These are phyloP conservation scores for Salarias fasciatus DNA, from an alignment of 2,797 vertebrate species.

Conservation along the genomic window DNA sequence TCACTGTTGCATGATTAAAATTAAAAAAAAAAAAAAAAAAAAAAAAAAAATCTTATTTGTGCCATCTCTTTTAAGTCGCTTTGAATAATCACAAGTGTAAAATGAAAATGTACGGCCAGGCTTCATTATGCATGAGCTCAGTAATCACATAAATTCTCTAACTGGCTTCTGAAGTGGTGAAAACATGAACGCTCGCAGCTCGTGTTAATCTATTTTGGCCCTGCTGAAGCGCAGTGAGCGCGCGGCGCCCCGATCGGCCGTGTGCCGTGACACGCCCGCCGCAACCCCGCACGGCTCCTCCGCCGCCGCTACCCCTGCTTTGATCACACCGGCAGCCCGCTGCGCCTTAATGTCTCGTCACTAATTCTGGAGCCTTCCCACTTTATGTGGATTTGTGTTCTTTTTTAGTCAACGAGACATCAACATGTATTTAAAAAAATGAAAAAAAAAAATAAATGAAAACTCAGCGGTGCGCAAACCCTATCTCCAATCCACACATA, in stretches of 20 bases:
- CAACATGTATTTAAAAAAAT: constrained; percentile 28
- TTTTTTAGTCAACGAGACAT: constrained; percentile 39
- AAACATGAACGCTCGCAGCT: constrained; percentile 59
- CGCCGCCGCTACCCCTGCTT: constrained; percentile 65
- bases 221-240: constrained; percentile 30
- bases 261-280: constrained; percentile 41
- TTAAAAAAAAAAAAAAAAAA: constrained; percentile 14
- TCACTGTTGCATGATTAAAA: no score
- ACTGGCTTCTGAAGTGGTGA: constrained; percentile 64
- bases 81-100: constrained; percentile 39
- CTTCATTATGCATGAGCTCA: constrained; percentile 44
- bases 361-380: constrained; percentile 67
- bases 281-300: constrained; percentile 56
- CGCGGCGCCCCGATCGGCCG: constrained; percentile 6
- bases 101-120: constrained; percentile 45
- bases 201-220: constrained; percentile 56
- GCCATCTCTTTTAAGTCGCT: constrained; percentile 34
- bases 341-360: constrained; percentile 61
- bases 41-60: constrained; percentile 25
- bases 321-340: constrained; percentile 62
- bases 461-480: constrained; percentile 25
- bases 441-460: constrained; percentile 2
- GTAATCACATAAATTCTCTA: constrained; percentile 66
- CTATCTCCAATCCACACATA: constrained; percentile 45
- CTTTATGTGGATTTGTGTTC: constrained; percentile 50